phyloP scores from a whole-genome alignment of 2,888 invertebrate genomes.

The Hipparchia sbordonii region DNA sequence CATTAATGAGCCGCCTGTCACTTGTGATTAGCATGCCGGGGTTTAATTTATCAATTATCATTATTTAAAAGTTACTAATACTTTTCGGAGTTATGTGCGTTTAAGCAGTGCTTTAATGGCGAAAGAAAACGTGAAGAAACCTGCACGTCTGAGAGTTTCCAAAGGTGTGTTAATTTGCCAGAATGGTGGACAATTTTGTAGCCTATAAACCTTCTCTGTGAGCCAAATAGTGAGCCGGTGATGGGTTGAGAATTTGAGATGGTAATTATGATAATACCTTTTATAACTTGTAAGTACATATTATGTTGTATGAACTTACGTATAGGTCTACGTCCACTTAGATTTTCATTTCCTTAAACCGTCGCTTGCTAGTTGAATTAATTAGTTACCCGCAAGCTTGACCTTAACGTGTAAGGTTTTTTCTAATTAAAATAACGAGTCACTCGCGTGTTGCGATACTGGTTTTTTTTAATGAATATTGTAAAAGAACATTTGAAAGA shows the following conservation, averaged over 20 bases:
- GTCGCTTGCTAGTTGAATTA: conserved; percentile 13
- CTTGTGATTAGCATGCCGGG: conserved; percentile 2
- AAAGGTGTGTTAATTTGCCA: too few species aligned
- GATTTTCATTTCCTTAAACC: conserved; percentile 27
- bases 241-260: too few species aligned
- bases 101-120: too few species aligned
- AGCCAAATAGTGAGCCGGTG: too few species aligned
- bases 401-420: conserved; percentile 48
- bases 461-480: conserved; percentile 59
- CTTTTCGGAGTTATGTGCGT: too few species aligned
- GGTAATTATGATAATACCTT: neutral
- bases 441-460: conserved; percentile 71
- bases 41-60: conserved; percentile 1
- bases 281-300: neutral
- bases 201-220: too few species aligned
- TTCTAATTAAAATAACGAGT: conserved; percentile 67
- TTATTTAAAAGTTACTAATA: neutral
- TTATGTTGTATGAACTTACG: neutral
- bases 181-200: too few species aligned
- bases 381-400: conserved; percentile 34
- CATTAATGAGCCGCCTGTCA: conserved; percentile 54
- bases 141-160: too few species aligned
- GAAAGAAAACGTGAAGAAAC: too few species aligned
- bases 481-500: conserved; percentile 56
- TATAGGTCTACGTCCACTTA: conserved; percentile 25